Base-by-base conservation (phyloP, 2,888 invertebrate genomes). In the Melanargia galathea region DNA sequence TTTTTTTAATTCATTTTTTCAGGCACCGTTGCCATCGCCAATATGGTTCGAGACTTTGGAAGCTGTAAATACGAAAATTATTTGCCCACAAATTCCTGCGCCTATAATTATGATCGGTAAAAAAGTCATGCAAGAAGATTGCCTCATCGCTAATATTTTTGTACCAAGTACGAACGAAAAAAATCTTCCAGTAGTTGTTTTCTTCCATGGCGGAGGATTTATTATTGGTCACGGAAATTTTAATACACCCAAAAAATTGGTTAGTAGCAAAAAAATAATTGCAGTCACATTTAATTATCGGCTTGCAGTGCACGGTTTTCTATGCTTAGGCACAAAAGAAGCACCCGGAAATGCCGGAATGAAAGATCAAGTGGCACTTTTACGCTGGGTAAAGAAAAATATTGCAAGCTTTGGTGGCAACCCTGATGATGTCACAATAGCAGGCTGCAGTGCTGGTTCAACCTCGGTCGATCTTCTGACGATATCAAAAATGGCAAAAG, bases 191-290 rank as follows among this genome's bases (percentile, higher is more conserved):
- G 90, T 91, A 1, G 68, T 90, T 35, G 82, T 90, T 8, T 75
- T 78, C 52, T 73, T 91, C 1, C 91, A 91, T 57, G 90, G 90
- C 20, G 91, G 91, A 3, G 86, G 77, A 3, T 89, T 80, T 64
- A 75, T 83, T 68, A 52, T 74, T 2, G 89, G n/a, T n/a, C 88
- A 6, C 74, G 86, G n/a, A 4, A 72, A 80, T 61, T 60, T 59
- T 20, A 3, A 72, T 0, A 69, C 72, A 51, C 75, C 73, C 4
- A 75, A 68, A 26, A 78, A 77, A 60, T 65, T 84, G 16, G 73
- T 76, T 0, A 61, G 63, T 0, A 68, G 66, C 0, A n/a, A n/a
- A n/a, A n/a, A n/a, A n/a, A n/a, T n/a, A n/a, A n/a, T n/a, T n/a
- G n/a, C n/a, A n/a, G n/a, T n/a, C n/a, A n/a, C n/a, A n/a, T n/a